phyloP scores from a whole-genome alignment of 1,140 invertebrate genomes.

The Triops cancriformis region DNA sequence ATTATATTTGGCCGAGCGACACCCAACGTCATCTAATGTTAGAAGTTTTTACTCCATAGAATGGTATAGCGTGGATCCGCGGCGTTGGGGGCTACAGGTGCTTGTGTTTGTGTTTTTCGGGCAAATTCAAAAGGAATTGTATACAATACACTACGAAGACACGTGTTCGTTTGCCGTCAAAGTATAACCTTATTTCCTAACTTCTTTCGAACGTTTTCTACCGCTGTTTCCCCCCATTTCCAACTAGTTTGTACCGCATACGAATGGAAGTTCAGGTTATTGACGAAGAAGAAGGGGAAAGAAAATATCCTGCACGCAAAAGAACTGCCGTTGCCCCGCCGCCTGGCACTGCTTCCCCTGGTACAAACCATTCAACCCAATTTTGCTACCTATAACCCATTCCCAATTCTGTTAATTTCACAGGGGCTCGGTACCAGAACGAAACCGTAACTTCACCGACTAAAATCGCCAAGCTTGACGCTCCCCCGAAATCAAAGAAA shows the following conservation, averaged over 20 bases:
- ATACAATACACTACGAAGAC: too few species aligned
- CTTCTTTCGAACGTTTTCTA: background rate
- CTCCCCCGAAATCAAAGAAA: background rate
- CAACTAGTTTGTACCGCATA: background rate
- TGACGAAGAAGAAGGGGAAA: background rate
- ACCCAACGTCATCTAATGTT: background rate
- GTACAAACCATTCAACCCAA: background rate
- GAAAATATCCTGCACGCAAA: background rate
- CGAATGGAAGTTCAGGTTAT: background rate
- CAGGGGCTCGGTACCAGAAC: background rate
- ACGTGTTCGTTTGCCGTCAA: too few species aligned
- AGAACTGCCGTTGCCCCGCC: background rate
- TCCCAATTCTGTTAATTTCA: background rate
- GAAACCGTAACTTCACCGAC: background rate
- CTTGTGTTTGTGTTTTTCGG: background rate
- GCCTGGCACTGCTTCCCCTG: background rate
- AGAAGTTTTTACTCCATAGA: background rate
- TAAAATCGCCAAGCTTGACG: background rate
- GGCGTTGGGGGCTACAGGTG: background rate
- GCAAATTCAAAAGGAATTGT: conserved; percentile 2
- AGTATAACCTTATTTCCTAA: too few species aligned
- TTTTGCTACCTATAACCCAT: background rate
- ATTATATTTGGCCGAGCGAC: background rate
- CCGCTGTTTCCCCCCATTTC: background rate
- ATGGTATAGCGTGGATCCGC: background rate